A percentile compares a stretch with the other conserved stretches of the same genome.
Evolutionary conservation across 1,140 invertebrate species (phyloP).

Genomic region (Heliconius congener): DNA sequence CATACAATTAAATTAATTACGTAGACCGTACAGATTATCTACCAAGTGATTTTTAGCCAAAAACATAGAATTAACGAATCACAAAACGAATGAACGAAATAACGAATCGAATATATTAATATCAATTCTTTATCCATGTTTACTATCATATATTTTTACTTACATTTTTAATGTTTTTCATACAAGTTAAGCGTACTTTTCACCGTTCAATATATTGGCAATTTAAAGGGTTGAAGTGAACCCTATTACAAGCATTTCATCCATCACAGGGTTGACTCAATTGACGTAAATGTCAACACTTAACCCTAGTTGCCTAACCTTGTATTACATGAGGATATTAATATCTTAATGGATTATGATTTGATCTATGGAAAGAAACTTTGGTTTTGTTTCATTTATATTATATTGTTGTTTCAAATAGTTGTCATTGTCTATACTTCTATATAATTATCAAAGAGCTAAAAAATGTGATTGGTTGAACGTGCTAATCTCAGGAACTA

Average conservation of each 20-base stretch:
- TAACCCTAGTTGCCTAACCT: conserved; percentile 56
- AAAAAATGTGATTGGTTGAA: too few species aligned
- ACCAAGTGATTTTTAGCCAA: too few species aligned
- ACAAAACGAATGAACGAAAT: too few species aligned
- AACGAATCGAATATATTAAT: too few species aligned
- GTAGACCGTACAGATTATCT: too few species aligned
- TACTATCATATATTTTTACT: too few species aligned
- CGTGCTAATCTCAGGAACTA: too few species aligned
- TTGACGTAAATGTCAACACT: conserved; percentile 73
- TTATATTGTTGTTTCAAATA: not conserved
- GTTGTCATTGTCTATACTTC: not conserved
- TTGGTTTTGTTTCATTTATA: not conserved
- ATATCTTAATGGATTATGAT: conserved; percentile 16
- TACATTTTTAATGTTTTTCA: not conserved
- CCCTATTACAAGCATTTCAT: conserved; percentile 59
- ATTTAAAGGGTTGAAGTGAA: conserved; percentile 57
- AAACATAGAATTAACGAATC: too few species aligned
- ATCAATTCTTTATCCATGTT: too few species aligned
- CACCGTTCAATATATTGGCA: conserved; percentile 33
- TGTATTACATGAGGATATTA: conserved; percentile 49
- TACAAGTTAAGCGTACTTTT: not conserved
- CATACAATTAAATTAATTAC: too few species aligned
- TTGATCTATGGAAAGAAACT: not conserved
- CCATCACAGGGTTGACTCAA: conserved; percentile 66
- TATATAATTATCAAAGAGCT: too few species aligned